A percentile compares a stretch with the other conserved stretches of the same genome.
phyloP scores from a whole-genome alignment of 2,797 vertebrate genomes.

The Dallia pectoralis region DNA sequence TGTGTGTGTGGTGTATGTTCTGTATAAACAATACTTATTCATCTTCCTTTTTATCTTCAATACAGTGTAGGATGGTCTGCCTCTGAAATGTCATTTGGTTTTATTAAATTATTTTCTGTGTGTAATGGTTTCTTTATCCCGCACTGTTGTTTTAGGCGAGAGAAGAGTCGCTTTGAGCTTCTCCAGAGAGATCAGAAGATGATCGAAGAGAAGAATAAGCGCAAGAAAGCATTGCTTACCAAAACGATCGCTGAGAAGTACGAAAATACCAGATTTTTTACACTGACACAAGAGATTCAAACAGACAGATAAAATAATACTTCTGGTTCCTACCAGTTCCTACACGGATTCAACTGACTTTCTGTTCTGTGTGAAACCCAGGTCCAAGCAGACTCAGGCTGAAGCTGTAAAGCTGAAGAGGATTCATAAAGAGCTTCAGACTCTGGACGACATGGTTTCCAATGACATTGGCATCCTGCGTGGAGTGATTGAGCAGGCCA shows the following conservation, averaged over 20 bases:
- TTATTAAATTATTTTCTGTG: neutral
- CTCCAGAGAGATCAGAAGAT: constrained; percentile 88
- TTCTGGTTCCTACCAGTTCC: too few relatives aligned
- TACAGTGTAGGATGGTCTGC: too few relatives aligned
- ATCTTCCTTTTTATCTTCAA: too few relatives aligned
- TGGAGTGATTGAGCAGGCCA: constrained; percentile 88
- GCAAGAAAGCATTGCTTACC: constrained; percentile 89
- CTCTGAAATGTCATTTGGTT: neutral
- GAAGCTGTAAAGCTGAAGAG: constrained; percentile 90
- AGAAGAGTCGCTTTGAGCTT: constrained; percentile 85
- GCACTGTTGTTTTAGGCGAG: constrained; percentile 70
- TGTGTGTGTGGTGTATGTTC: too few relatives aligned
- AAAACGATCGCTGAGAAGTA: constrained; percentile 96
- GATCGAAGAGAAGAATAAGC: constrained; percentile 94
- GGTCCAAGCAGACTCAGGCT: constrained; percentile 92
- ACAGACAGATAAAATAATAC: too few relatives aligned
- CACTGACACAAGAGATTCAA: neutral
- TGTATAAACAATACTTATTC: too few relatives aligned
- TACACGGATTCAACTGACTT: neutral
- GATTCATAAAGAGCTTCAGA: constrained; percentile 92
- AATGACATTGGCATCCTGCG: constrained; percentile 90
- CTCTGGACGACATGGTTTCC: constrained; percentile 92
- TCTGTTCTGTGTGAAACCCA: constrained; percentile 45
- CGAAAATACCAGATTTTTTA: constrained; percentile 21
- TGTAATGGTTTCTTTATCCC: neutral